Percentiles rank a stretch among this genome's conserved stretches.
Conservation (phyloP, 1,140 invertebrate species). For the Hormaphis cornu region DNA sequence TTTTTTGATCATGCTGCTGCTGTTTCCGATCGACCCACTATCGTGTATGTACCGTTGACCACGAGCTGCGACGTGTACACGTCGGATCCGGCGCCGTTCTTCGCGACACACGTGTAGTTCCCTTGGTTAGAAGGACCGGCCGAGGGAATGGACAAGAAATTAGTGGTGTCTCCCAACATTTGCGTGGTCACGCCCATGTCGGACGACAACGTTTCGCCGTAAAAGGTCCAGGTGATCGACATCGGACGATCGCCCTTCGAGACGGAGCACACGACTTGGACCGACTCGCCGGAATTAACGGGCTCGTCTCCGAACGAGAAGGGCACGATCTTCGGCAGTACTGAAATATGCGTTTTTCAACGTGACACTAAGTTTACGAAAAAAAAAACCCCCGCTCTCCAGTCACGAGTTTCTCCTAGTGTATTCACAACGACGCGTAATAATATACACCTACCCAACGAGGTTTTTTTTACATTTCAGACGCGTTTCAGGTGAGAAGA, state of each 20-base stretch:
- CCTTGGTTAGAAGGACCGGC: constrained; percentile 46
- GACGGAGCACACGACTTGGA: constrained; percentile 60
- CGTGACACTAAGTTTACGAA: not conserved
- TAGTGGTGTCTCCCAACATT: constrained; percentile 43
- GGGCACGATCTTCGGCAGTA: constrained; percentile 33
- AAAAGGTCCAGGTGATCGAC: constrained; percentile 53
- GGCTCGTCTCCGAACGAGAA: constrained; percentile 41
- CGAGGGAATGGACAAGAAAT: constrained; percentile 42
- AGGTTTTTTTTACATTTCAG: no score
- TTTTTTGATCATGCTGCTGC: not conserved
- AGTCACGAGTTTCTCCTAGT: no score
- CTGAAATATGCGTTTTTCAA: constrained; percentile 37
- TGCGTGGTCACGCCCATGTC: constrained; percentile 36
- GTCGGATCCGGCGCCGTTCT: constrained; percentile 44
- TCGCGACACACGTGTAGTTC: constrained; percentile 49
- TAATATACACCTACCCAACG: no score
- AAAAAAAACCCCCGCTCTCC: no score
- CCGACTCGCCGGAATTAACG: constrained; percentile 52
- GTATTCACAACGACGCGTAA: no score
- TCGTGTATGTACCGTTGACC: constrained; percentile 43
- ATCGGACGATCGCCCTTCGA: constrained; percentile 60
- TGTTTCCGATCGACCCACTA: not conserved
- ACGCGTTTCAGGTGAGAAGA: no score
- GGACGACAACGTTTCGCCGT: constrained; percentile 41
- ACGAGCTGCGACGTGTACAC: constrained; percentile 44